Evolutionary conservation across 2,888 invertebrate genomes (phyloP), one percentile per base, ranked within the genome.

Genomic region (Arenicola marina): DNA sequence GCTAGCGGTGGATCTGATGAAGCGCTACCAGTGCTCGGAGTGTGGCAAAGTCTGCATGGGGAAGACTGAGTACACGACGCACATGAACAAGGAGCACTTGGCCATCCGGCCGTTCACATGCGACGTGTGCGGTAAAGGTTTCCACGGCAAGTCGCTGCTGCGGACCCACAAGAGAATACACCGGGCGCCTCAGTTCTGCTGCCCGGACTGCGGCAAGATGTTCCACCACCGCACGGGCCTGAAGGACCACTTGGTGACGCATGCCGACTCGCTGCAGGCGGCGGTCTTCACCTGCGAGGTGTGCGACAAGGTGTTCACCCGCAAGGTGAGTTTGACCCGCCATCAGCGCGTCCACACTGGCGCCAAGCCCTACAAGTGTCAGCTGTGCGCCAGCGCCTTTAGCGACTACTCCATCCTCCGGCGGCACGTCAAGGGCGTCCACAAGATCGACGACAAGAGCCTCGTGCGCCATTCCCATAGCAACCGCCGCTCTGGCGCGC

Each of bases 291-390:
- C n/a, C 26, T 64, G 64, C 34, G 31, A 24, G 18, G 28, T 26
- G n/a, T 64, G 64, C 48, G 32, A 57, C n/a, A 64, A 64, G 46
- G 34, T 45, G 28, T 56, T 62, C 46, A 44, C 64, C 38, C 64
- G 51, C 29, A 29, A 33, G 21, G 56, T 56, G 18, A 51, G 61
- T 11, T 33, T 62, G 11, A 15, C 43, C 1, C 56, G 64, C 18
- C 64, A 64, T 38, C 28, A n/a, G 4, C 48, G 64, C 4, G 57
- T 56, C 7, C 64, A 64, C 57, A 61, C 61, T 2, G 56, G 44
- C n/a, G 59, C 55, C 28, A 29, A 54, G 11, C 64, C 64, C 11
- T 64, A 60, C 43, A 28, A 29, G 29, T 63, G 63, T 31, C 15
- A 48, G 4, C 45, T 51, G 44, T 63, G 63, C 51, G 32, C 31